Evolutionary conservation across 1,140 invertebrate genomes (phyloP).

Genomic region (Amphibalanus amphitrite): DNA sequence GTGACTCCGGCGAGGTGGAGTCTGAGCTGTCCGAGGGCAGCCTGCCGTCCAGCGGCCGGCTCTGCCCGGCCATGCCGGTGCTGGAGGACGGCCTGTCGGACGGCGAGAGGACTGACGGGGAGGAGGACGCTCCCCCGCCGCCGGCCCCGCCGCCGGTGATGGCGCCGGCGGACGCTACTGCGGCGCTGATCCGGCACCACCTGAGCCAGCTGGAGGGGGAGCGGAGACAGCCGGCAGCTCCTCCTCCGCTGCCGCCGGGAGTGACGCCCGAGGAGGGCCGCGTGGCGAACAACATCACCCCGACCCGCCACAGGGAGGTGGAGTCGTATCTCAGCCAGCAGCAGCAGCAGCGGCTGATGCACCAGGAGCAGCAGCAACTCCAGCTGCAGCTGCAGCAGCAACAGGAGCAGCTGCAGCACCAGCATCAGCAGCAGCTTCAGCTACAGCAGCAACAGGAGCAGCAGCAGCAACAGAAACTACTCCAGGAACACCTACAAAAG

Average conservation of each 20-base stretch:
- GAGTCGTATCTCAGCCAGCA: neutral
- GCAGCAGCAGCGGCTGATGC: neutral
- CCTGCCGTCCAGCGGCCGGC: conserved; percentile 27
- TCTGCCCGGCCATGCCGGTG: conserved; percentile 69
- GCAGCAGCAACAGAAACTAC: neutral
- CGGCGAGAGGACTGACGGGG: conserved; percentile 11
- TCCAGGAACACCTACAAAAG: no score
- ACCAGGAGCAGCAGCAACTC: neutral
- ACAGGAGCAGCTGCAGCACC: neutral
- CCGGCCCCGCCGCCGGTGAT: neutral
- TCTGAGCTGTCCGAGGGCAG: conserved; percentile 24
- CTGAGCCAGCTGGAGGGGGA: neutral
- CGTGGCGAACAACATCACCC: neutral
- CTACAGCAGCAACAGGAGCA: neutral
- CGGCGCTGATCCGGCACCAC: neutral
- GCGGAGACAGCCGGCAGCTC: neutral
- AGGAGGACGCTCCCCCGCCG: neutral
- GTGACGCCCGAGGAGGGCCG: neutral
- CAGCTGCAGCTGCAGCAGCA: no score
- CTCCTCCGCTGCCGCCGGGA: no score
- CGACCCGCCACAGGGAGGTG: neutral
- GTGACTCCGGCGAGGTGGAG: conserved; percentile 74
- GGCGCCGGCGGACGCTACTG: neutral
- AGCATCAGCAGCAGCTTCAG: neutral
- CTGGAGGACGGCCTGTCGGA: conserved; percentile 74